Evolutionary conservation across 2,888 invertebrate genomes (phyloP), one percentile per base, ranked within the genome.

Genomic region (Tenthredo amoena): DNA sequence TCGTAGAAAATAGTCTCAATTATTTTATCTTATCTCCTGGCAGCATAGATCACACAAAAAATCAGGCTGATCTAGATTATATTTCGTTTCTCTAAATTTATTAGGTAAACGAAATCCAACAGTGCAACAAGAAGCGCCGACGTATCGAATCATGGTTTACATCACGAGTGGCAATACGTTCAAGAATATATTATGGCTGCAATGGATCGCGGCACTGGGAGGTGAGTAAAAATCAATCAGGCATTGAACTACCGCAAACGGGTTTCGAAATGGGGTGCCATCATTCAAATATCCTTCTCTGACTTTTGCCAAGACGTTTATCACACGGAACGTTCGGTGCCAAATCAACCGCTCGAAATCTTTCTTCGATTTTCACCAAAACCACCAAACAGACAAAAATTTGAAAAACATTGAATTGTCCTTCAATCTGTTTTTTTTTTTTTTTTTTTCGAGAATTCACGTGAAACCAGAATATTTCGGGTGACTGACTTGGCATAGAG

Each of bases 51-150:
- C 12, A 62, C 55, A 62, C 26, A 18, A 62, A 58, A 55, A 62
- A 26, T 62, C 62, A 62, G 26, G 12, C 71, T 31, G 7, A n/a
- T 34, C 18, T 0, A 37, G 92, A 92, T 0, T 91, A 9, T n/a
- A 47, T 21, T 26, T 76, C n/a, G 21, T 15, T 26, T 31, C n/a
- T 55, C n/a, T n/a, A 7, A 55, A 55, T 55, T 55, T 55, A n/a
- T 55, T n/a, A 55, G 55, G 55, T n/a, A n/a, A 55, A 26, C 21
- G 26, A 76, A 31, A 21, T 37, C 15, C 37, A 15, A 15, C 71
- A 18, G n/a, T 10, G 9, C 34, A n/a, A 37, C 34, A 0, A 34
- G 18, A 9, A 31, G 82, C 37, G n/a, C 37, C 0, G n/a, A 47
- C 7, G 21, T 4, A 4, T 21, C 37, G 40, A 65, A 26, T 18